Percentiles rank a stretch among this genome's conserved stretches.
Evolutionary conservation across 2,888 invertebrate species (phyloP).

Genomic region (Alloplasta piceator): DNA sequence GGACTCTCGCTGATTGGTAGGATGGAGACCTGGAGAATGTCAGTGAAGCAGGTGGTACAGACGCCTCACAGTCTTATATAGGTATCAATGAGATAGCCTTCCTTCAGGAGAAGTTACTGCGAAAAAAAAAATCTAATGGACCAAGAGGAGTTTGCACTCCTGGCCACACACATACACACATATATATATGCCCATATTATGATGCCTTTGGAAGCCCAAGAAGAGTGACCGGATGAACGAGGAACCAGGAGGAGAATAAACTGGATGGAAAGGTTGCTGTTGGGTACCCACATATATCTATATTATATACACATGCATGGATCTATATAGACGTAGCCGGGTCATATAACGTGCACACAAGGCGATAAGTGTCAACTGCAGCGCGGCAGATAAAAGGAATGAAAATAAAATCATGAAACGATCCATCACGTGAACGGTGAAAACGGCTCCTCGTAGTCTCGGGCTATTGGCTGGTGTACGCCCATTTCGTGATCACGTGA

Average conservation of each 20-base stretch:
- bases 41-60: conserved; percentile 47
- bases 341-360: conserved; percentile 61
- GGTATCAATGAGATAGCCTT: conserved; percentile 59
- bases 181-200: background rate
- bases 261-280: background rate
- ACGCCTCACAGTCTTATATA: conserved; percentile 38
- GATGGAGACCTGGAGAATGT: conserved; percentile 7
- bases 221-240: no score
- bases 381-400: conserved; percentile 82
- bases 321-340: conserved; percentile 24
- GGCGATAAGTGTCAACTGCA: conserved; percentile 83
- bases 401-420: conserved; percentile 80
- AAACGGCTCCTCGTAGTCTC: conserved; percentile 74
- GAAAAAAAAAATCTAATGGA: conserved; percentile 21
- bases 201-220: no score
- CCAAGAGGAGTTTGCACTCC: conserved; percentile 38
- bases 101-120: conserved; percentile 10
- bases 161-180: no score
- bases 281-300: background rate
- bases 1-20: conserved; percentile 41
- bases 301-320: no score
- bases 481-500: conserved; percentile 77
- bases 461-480: conserved; percentile 70
- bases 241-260: no score
- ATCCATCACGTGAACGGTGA: conserved; percentile 82